These are phyloP conservation scores for Lasioglossum oenotherae DNA, from an alignment of 2,888 invertebrate species.

Conservation along the genomic window DNA sequence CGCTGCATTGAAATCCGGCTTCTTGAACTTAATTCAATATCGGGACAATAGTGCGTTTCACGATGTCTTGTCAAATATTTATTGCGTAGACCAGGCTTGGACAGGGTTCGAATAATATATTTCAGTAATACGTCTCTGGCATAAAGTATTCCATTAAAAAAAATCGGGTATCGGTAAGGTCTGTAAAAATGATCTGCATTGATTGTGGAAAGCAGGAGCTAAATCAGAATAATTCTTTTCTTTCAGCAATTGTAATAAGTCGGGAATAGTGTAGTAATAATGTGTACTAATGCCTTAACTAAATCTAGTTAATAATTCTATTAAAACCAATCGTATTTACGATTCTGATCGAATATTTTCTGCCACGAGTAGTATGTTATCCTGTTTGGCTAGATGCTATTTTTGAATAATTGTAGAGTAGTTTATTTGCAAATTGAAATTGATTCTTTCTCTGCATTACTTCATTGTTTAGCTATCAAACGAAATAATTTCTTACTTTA, in stretches of 20 bases:
- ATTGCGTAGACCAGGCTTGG: conserved; percentile 3
- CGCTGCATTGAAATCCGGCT: not conserved
- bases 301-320: not conserved
- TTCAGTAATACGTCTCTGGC: not conserved
- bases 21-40: conserved; percentile 5
- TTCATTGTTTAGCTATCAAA: not conserved
- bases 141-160: not conserved
- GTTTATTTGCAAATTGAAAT: not conserved
- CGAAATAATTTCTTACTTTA: not conserved
- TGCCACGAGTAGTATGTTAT: not conserved
- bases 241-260: no score
- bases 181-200: no score
- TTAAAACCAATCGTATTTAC: not conserved
- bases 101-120: not conserved
- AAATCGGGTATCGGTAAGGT: not conserved
- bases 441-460: not conserved
- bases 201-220: no score
- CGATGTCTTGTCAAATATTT: conserved; percentile 1
- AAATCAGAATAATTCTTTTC: no score
- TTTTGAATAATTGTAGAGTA: not conserved
- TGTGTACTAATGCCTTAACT: no score
- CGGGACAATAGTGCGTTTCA: conserved; percentile 10
- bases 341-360: not conserved
- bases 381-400: not conserved
- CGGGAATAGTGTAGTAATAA: no score